Conservation (phyloP, 2,797 vertebrate species). For the Sebastes reedi region DNA sequence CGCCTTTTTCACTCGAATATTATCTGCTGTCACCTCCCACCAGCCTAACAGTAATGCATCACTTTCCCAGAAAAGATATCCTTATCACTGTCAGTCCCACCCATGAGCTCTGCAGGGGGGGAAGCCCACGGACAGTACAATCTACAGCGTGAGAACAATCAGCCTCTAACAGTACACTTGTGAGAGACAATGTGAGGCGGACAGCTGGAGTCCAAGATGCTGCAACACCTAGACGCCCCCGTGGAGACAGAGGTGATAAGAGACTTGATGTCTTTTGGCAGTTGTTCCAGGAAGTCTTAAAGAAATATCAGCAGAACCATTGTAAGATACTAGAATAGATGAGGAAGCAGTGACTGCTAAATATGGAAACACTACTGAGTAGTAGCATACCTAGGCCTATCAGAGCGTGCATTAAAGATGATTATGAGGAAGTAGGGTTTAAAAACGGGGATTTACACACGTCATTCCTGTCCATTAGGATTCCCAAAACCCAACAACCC, state of each 20-base stretch:
- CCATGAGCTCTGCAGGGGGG: slow-evolving; percentile 33
- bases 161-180: background rate
- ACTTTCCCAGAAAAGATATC: slow-evolving; percentile 53
- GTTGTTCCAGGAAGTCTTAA: background rate
- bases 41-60: slow-evolving; percentile 38
- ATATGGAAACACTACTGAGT: background rate
- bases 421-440: slow-evolving; percentile 1
- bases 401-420: too few relatives aligned
- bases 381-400: background rate
- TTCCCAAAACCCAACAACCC: background rate
- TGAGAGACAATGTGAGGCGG: background rate
- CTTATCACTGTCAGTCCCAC: slow-evolving; percentile 66
- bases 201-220: background rate
- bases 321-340: background rate
- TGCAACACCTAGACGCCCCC: too few relatives aligned
- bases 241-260: background rate
- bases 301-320: background rate
- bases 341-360: background rate
- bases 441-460: accelerated
- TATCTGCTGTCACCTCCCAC: slow-evolving; percentile 47
- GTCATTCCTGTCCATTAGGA: background rate
- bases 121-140: background rate
- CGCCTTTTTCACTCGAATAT: slow-evolving; percentile 46
- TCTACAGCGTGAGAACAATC: slow-evolving; percentile 4
- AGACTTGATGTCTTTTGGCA: background rate